phyloP scores from a whole-genome alignment of 2,888 invertebrate genomes.

The Plebejus melissa region DNA sequence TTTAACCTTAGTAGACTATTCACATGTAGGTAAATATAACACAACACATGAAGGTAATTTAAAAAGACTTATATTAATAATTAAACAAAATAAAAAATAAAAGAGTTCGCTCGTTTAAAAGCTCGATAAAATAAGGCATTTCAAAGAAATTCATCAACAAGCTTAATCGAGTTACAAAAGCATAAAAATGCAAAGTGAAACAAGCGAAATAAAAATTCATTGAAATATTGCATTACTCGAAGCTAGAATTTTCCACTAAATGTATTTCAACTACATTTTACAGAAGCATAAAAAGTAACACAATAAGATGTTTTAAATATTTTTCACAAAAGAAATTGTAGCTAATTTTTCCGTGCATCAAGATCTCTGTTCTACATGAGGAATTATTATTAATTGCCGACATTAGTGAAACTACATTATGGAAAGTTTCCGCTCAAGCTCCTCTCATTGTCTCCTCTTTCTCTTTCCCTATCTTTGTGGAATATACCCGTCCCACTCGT shows the following conservation, averaged over 20 bases:
- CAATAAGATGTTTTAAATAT: constrained; percentile 21
- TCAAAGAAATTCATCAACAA: neutral
- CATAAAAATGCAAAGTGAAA: constrained; percentile 16
- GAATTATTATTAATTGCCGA: constrained; percentile 38
- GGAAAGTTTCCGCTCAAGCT: constrained; percentile 44
- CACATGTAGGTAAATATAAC: no score
- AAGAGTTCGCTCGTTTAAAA: neutral
- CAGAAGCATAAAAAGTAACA: constrained; percentile 21
- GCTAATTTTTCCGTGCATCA: constrained; percentile 26
- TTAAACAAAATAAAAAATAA: neutral
- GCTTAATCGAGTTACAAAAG: constrained; percentile 13
- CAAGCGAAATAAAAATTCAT: constrained; percentile 20
- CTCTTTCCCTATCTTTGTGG: constrained; percentile 34
- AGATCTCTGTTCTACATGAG: constrained; percentile 28
- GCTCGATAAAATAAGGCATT: neutral
- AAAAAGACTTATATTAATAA: neutral
- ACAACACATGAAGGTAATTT: neutral
- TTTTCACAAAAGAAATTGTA: constrained; percentile 22
- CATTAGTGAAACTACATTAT: constrained; percentile 48
- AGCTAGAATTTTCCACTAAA: constrained; percentile 18
- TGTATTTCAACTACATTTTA: constrained; percentile 27
- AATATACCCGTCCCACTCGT: constrained; percentile 36
- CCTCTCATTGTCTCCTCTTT: constrained; percentile 30
- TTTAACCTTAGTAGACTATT: no score
- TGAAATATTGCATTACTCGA: constrained; percentile 22